Percentiles rank a stretch among this genome's conserved stretches.
Conservation (phyloP, 1,140 invertebrate genomes). For the Cecropterus lyciades region DNA sequence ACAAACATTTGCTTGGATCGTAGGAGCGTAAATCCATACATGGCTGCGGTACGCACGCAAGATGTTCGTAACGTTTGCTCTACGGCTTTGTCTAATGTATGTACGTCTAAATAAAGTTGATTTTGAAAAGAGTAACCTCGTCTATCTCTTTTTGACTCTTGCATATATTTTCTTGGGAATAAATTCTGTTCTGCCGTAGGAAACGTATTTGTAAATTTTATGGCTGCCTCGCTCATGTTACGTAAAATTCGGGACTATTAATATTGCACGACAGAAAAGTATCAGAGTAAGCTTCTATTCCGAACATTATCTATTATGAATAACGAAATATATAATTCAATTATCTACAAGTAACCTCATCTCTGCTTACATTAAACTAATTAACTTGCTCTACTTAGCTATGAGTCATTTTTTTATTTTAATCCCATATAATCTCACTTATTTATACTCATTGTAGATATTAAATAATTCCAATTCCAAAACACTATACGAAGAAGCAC, state of each 20-base stretch:
- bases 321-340: no score
- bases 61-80: constrained; percentile 28
- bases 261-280: background rate
- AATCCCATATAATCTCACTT: no score
- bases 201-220: background rate
- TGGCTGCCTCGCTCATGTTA: background rate
- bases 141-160: background rate
- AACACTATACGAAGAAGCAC: no score
- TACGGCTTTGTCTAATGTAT: constrained; percentile 24
- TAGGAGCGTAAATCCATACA: constrained; percentile 33
- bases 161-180: background rate
- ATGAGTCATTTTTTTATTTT: no score
- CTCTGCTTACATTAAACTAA: no score
- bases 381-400: no score
- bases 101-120: constrained; percentile 22
- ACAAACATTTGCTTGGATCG: constrained; percentile 34
- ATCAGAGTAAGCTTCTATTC: no score
- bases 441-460: no score
- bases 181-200: constrained; percentile 3
- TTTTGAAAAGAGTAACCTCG: background rate
- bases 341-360: no score
- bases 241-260: background rate
- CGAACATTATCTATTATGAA: no score
- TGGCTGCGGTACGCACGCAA: constrained; percentile 28
- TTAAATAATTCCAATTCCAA: no score